These are phyloP conservation scores for Chanos chanos DNA, from an alignment of 2,797 vertebrate genomes.

Conservation along the genomic window DNA sequence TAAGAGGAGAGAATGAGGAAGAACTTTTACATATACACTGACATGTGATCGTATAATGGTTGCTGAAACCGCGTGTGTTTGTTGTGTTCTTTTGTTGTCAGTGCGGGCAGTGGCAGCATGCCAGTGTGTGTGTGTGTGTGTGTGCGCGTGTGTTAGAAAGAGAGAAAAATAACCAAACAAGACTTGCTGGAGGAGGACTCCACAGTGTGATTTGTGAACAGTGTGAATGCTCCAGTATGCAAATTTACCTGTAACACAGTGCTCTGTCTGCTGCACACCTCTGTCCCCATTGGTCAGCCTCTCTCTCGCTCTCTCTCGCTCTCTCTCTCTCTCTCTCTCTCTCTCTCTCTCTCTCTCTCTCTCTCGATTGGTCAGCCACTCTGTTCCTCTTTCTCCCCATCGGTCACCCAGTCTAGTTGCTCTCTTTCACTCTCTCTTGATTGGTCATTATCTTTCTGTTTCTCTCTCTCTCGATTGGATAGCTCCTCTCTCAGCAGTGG, in stretches of 20 bases:
- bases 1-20: neutral
- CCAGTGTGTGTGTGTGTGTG: conserved; percentile 10
- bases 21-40: neutral
- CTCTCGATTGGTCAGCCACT: no score
- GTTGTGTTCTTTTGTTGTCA: no score
- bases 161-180: conserved; percentile 80
- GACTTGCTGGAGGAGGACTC: conserved; percentile 72
- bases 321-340: neutral
- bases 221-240: conserved; percentile 62
- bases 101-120: neutral
- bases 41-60: no score
- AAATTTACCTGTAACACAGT: conserved; percentile 61
- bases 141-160: conserved; percentile 54
- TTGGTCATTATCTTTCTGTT: no score
- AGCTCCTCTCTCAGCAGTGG: no score
- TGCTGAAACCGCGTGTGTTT: no score
- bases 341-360: conserved; percentile 1
- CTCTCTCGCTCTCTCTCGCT: conserved; percentile 17
- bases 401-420: no score
- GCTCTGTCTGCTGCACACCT: neutral
- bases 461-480: no score
- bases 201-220: conserved; percentile 56
- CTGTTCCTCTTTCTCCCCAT: no score
- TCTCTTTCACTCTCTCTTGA: no score
- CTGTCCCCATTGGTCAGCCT: neutral